phyloP scores from a whole-genome alignment of 2,797 vertebrate genomes.

The Eulemur rubriventer region DNA sequence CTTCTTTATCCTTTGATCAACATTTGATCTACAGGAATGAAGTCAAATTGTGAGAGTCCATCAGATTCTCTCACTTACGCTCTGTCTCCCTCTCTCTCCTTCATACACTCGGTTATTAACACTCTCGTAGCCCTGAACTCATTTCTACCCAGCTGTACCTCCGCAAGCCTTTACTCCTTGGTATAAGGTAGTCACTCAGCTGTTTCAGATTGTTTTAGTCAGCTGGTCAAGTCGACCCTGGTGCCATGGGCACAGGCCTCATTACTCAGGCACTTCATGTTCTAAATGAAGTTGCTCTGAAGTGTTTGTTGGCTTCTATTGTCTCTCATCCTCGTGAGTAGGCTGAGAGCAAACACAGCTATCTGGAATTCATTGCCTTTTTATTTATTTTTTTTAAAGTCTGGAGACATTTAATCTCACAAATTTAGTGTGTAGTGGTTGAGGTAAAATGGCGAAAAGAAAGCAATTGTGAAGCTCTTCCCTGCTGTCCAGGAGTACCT shows the following conservation, averaged over 20 bases:
- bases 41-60: slow-evolving; percentile 32
- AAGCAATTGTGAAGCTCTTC: not conserved
- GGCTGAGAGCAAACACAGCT: not conserved
- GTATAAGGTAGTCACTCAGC: not conserved
- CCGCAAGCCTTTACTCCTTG: slow-evolving; percentile 23
- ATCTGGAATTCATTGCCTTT: not conserved
- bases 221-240: not conserved
- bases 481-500: not conserved
- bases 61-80: not conserved
- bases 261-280: not conserved
- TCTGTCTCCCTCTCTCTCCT: fast-evolving
- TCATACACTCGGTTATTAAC: not conserved
- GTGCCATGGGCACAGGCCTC: not conserved
- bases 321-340: not conserved
- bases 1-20: slow-evolving; percentile 61
- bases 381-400: not conserved
- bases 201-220: slow-evolving; percentile 22
- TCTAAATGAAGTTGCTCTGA: not conserved
- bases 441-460: not conserved
- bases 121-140: not conserved
- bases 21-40: slow-evolving; percentile 48
- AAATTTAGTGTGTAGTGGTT: not conserved
- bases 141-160: not conserved
- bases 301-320: not conserved
- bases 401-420: not conserved